Evolutionary conservation across 2,888 invertebrate species (phyloP), one percentile per base, ranked within the genome.

Genomic region (Teleiodes luculella): DNA sequence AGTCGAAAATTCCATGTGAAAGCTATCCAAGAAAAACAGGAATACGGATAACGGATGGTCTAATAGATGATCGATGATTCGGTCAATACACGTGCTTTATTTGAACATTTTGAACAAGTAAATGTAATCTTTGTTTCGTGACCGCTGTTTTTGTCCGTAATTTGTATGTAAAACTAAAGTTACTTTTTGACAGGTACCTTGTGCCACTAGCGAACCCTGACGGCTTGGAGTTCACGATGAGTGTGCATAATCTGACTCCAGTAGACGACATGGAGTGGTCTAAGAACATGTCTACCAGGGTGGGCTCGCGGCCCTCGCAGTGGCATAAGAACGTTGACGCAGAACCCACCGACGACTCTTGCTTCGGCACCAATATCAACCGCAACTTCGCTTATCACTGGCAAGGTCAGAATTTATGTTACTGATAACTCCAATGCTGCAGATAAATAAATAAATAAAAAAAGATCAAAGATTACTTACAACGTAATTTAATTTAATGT

Each of bases 331-430:
- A 88, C 55, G 60, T 82, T 0, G 83, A 86, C n/a, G 74, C 62
- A 18, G 74, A 73, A 37, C 28, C 53, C 0, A 58, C 64, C 0
- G 66, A 74, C 6, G 28, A 7, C 43, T 55, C 50, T 0, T 89
- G 88, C 62, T 83, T 84, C 57, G 88, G 88, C 31, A 85, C 83
- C 1, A 83, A 88, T 59, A 72, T 89, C 18, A 86, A 89, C 64
- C 75, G 89, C 7, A 89, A 89, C 64, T 89, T 88, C 56, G 86
- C 87, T 45, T 88, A 82, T 68, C 88, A 89, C 61, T 89, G 88
- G 88, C 87, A 86, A 80, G 88, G 89, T 87, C 64, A 64, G 41
- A 18, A 14, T 47, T 11, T 53, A 36, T 49, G 16, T 8, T 53
- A 46, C 36, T 13, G 14, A 33, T 47, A 16, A 33, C 18, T 4